Percentiles rank a stretch among this genome's conserved stretches.
Conservation (phyloP, 2,888 invertebrate genomes). For the Coleophora flavipennella region DNA sequence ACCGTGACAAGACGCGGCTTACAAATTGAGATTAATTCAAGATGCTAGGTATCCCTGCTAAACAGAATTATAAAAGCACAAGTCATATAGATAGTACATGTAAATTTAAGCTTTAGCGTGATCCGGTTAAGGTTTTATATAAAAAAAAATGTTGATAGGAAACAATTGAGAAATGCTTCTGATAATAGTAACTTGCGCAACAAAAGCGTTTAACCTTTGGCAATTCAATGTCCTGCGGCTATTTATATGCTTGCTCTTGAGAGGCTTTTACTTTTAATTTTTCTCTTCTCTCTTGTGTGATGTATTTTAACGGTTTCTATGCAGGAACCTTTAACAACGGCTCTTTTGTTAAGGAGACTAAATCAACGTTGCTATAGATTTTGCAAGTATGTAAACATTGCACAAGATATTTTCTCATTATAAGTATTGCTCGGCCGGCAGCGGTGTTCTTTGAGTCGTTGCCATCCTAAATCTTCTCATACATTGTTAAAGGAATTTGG, state of each 20-base stretch:
- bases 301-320: constrained; percentile 21
- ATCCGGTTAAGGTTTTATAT: too few species aligned
- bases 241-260: constrained; percentile 37
- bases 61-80: too few species aligned
- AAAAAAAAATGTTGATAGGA: constrained; percentile 6
- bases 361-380: constrained; percentile 30
- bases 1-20: constrained; percentile 62
- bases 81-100: too few species aligned
- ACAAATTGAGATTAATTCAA: constrained; percentile 70
- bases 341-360: constrained; percentile 14
- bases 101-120: too few species aligned
- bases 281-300: constrained; percentile 18
- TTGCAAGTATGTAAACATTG: constrained; percentile 35
- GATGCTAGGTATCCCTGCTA: constrained; percentile 25
- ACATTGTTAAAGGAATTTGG: constrained; percentile 31
- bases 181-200: constrained; percentile 33
- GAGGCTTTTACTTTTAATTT: constrained; percentile 23
- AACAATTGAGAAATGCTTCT: constrained; percentile 15
- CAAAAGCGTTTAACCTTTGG: constrained; percentile 40
- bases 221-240: constrained; percentile 39
- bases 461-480: constrained; percentile 26
- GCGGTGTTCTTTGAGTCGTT: constrained; percentile 16
- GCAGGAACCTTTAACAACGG: constrained; percentile 7
- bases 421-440: constrained; percentile 20
- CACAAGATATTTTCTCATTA: constrained; percentile 35